Conservation (phyloP, 2,797 vertebrate genomes). For the Microctenopoma steveboyesi region DNA sequence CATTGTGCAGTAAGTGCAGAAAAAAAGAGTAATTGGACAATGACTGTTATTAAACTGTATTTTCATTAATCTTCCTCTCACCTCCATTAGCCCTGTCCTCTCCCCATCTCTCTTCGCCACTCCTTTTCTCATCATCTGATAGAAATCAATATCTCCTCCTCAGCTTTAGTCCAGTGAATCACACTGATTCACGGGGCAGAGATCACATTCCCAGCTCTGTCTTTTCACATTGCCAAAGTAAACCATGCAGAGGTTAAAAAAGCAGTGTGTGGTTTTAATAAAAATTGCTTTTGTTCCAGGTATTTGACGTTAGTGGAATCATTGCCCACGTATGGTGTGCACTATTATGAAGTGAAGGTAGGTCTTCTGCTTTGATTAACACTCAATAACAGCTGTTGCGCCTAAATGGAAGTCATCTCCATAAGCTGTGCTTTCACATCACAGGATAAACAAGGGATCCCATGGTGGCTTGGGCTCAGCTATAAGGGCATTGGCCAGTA, state of each 20-base stretch:
- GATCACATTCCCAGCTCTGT: slow-evolving; percentile 23
- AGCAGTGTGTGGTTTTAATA: slow-evolving; percentile 42
- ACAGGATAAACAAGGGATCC: slow-evolving; percentile 99
- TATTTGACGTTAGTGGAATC: slow-evolving; percentile 97
- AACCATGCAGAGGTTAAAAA: slow-evolving; percentile 29
- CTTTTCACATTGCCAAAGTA: slow-evolving; percentile 18
- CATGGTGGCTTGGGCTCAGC: slow-evolving; percentile 99
- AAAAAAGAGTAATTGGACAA: slow-evolving; percentile 38
- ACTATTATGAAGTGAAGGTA: slow-evolving; percentile 99
- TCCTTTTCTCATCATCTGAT: slow-evolving; percentile 58
- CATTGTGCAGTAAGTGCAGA: slow-evolving; percentile 93
- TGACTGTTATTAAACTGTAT: slow-evolving; percentile 35
- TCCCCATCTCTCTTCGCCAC: slow-evolving; percentile 24
- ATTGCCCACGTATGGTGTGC: slow-evolving; percentile 95
- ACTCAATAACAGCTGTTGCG: slow-evolving; percentile 33
- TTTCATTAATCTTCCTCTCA: slow-evolving; percentile 66
- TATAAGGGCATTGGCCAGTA: slow-evolving; percentile 99
- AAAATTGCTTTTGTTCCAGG: slow-evolving; percentile 77
- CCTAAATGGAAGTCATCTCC: slow-evolving; percentile 25
- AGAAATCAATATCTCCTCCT: slow-evolving; percentile 71
- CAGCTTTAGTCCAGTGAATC: slow-evolving; percentile 48
- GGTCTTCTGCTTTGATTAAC: slow-evolving; percentile 52
- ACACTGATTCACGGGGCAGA: slow-evolving; percentile 41
- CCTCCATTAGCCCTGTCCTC: slow-evolving; percentile 37
- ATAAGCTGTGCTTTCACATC: slow-evolving; percentile 40